These are phyloP conservation scores for Dolichomitus sp. DNA, from an alignment of 2,888 invertebrate species.

Conservation along the genomic window DNA sequence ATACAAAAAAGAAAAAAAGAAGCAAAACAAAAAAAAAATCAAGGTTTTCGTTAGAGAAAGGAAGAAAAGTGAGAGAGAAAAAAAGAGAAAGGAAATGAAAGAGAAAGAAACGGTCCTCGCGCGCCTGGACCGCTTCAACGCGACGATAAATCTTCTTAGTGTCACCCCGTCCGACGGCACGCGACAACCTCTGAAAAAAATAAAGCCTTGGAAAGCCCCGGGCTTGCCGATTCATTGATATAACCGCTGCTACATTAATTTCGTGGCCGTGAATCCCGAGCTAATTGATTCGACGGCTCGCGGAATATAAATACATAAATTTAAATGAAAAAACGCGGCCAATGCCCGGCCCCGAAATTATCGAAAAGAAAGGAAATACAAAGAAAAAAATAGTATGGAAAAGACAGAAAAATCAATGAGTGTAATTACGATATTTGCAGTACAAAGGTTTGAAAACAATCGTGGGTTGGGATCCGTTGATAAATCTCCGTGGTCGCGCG, in stretches of 20 bases:
- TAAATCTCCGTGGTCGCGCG: slow-evolving; percentile 34
- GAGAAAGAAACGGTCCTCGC: slow-evolving; percentile 27
- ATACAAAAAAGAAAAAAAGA: slow-evolving; percentile 33
- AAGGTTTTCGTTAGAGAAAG: slow-evolving; percentile 42
- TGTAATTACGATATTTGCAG: slow-evolving; percentile 67
- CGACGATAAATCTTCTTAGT: slow-evolving; percentile 40
- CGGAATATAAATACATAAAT: slow-evolving; percentile 6
- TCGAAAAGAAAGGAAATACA: slow-evolving; percentile 53
- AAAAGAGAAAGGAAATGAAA: slow-evolving; percentile 42
- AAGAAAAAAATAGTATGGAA: slow-evolving; percentile 46
- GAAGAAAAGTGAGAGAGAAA: slow-evolving; percentile 23
- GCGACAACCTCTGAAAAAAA: slow-evolving; percentile 35
- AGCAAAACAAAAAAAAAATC: slow-evolving; percentile 30
- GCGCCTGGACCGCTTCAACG: slow-evolving; percentile 44
- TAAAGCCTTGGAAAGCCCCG: slow-evolving; percentile 39
- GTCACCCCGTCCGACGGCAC: slow-evolving; percentile 46
- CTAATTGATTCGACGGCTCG: slow-evolving; percentile 44
- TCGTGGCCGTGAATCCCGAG: slow-evolving; percentile 42
- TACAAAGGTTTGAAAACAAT: slow-evolving; percentile 62
- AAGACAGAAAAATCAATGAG: slow-evolving; percentile 43
- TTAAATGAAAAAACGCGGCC: slow-evolving; percentile 23
- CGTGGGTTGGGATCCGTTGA: slow-evolving; percentile 45
- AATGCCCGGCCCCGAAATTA: slow-evolving; percentile 31
- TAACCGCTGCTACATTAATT: slow-evolving; percentile 38
- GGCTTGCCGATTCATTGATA: slow-evolving; percentile 50